Base-by-base conservation (phyloP, 2,888 invertebrate species). In the Argyresthia goedartella region DNA sequence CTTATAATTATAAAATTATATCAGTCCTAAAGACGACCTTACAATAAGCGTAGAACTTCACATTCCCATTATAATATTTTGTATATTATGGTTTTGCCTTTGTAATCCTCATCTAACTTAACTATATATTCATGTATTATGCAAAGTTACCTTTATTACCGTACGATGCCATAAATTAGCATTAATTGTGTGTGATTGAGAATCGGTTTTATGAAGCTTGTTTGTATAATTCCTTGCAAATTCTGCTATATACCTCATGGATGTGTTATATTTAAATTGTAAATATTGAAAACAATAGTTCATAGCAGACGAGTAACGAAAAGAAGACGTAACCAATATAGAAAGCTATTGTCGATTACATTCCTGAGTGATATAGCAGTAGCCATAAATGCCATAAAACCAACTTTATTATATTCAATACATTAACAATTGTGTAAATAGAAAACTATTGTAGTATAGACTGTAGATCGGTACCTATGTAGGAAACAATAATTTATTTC, bases 111-210 rank as follows among this genome's bases (percentile, higher is more conserved):
- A 41, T 13, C 41, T 68, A 57, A 65, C 63, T 25, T n/a, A n/a
- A 25, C 25, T 25, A n/a, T n/a, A n/a, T n/a, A n/a, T 25, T 25
- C 25, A 66, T 61, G 63, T 63, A 67, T 65, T 50, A 51, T 4
- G 25, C 25, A 25, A 66, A 81, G 84, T 84, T 84, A 85, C 84
- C 84, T 72, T 71, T 62, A 69, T 68, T 69, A 75, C 69, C 64
- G 69, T 66, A 71, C 69, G 84, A 81, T 85, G 85, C 84, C 85
- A 84, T 84, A 82, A 39, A 64, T 64, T 76, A 76, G 73, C 74
- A 72, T 70, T 69, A 68, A 57, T 57, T 54, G 49, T 33, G 10
- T 42, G 34, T 53, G 55, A 54, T 55, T 56, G 52, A 57, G n/a
- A 47, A 33, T n/a, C 8, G 1, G 7, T 34, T 6, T 45, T 25